Conservation (phyloP, 2,113 vertebrate species). For the Steatornis caripensis region DNA sequence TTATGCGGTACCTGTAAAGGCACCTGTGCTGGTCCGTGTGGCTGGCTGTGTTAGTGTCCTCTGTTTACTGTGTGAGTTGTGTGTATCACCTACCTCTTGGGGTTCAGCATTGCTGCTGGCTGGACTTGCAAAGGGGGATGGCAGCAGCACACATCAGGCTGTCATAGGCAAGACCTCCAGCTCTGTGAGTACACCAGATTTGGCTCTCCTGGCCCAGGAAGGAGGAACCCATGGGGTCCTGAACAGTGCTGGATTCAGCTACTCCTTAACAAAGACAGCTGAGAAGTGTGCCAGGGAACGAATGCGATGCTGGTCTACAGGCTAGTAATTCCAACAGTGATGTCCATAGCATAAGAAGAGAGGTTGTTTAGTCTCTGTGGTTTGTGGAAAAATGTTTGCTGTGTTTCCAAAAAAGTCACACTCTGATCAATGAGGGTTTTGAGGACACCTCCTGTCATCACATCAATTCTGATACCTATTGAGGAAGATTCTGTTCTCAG, state of each 20-base stretch:
- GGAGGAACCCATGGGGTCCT: fast-evolving
- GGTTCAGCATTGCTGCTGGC: not conserved
- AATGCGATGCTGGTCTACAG: not conserved
- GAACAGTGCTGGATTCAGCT: not conserved
- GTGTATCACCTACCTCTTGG: not conserved
- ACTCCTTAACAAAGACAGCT: not conserved
- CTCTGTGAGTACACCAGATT: not conserved
- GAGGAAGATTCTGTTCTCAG: not conserved
- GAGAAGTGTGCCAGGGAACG: not conserved
- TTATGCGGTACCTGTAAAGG: not conserved
- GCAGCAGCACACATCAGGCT: not conserved
- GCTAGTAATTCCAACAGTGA: not conserved
- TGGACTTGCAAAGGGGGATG: not conserved
- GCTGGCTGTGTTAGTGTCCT: not conserved
- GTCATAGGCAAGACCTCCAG: fast-evolving
- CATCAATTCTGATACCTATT: not conserved
- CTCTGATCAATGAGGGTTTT: not conserved
- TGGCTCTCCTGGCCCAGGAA: not conserved
- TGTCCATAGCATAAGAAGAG: not conserved
- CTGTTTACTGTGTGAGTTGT: not conserved
- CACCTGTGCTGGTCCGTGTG: not conserved
- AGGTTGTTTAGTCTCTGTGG: not conserved
- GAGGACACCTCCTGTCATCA: not conserved
- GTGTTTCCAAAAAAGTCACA: not conserved
- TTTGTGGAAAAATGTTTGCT: not conserved